A percentile compares a stretch with the other conserved stretches of the same genome.
phyloP scores from a whole-genome alignment of 2,888 invertebrate species.

The Thymelicus sylvestris region DNA sequence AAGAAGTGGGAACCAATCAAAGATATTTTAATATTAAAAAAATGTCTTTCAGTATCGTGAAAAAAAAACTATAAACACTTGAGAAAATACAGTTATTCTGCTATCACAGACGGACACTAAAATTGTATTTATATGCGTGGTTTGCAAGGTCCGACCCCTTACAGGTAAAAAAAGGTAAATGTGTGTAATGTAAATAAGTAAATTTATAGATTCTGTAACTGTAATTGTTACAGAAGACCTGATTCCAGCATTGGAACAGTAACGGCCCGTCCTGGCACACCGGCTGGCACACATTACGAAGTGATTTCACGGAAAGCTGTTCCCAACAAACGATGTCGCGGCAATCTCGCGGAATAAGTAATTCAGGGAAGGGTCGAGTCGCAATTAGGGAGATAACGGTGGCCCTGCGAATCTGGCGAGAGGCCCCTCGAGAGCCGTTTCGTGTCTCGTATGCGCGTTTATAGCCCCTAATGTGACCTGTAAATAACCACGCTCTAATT shows the following conservation, averaged over 20 bases:
- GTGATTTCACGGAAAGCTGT: background rate
- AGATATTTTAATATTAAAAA: too few relatives aligned
- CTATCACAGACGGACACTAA: too few relatives aligned
- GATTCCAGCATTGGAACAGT: background rate
- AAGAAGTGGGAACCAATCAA: too few relatives aligned
- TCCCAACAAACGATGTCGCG: slow-evolving; percentile 12
- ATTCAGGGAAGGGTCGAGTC: slow-evolving; percentile 39
- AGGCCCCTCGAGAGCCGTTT: slow-evolving; percentile 13
- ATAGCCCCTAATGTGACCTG: slow-evolving; percentile 34
- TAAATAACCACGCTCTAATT: slow-evolving; percentile 37
- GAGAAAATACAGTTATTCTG: too few relatives aligned
- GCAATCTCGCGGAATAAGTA: slow-evolving; percentile 36
- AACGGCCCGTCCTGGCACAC: background rate
- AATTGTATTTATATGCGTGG: too few relatives aligned
- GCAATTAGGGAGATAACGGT: slow-evolving; percentile 36
- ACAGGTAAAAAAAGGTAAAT: too few relatives aligned
- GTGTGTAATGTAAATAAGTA: too few relatives aligned
- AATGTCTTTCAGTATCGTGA: too few relatives aligned
- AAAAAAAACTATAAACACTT: too few relatives aligned
- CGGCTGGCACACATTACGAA: background rate
- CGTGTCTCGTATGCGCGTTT: slow-evolving; percentile 26
- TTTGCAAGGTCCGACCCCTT: too few relatives aligned
- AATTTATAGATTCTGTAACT: too few relatives aligned
- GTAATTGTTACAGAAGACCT: background rate
- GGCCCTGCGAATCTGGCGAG: slow-evolving; percentile 14